Base-by-base conservation (phyloP, 2,113 vertebrate species). In the Sinocyclocheilus anshuiensis region DNA sequence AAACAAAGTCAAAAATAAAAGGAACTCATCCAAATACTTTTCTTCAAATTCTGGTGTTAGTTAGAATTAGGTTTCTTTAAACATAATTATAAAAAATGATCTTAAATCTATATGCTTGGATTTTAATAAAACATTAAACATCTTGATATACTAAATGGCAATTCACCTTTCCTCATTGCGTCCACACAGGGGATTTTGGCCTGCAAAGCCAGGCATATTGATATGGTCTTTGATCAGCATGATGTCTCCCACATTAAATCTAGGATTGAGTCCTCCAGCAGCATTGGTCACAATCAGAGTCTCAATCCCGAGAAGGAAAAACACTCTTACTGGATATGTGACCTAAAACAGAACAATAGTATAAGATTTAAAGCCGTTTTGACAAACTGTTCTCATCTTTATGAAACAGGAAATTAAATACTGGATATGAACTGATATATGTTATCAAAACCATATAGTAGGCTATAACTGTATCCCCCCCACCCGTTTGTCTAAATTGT, bases 211-310 rank as follows among this genome's bases (percentile, higher is more conserved):
- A 0, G 94, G 95, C 87, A 95, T 80, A 90, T 96, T 96, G 85
- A 96, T 94, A 87, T 96, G 95, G 83, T 96, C 95, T 80, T 93
- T 95, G 84, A 96, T 95, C 71, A 96, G 53, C 95, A 96, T 96
- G 88, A 96, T 93, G 91, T 96, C 95, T 0, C 94, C 95, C 80
- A 94, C 93, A 0, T 84, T 87, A 86, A 91, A 95, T 22, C 36
- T 65, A 15, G 61, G 55, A 63, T 94, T 95, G 75, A 96, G 87
- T 0, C 94, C 95, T 1, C 95, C 95, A 0, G 94, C 93, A 29
- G 95, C 95, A 53, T 96, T 96, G 26, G 95, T 96, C 71, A 96
- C 94, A 33, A 96, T 95, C 79, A 96, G 84, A 33, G 92, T 93
- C 77, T 94, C 20, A 81, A 95, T 93, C 0, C 94, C 94, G 33